phyloP scores from a whole-genome alignment of 2,113 vertebrate genomes.

The Coptodon rendalli region DNA sequence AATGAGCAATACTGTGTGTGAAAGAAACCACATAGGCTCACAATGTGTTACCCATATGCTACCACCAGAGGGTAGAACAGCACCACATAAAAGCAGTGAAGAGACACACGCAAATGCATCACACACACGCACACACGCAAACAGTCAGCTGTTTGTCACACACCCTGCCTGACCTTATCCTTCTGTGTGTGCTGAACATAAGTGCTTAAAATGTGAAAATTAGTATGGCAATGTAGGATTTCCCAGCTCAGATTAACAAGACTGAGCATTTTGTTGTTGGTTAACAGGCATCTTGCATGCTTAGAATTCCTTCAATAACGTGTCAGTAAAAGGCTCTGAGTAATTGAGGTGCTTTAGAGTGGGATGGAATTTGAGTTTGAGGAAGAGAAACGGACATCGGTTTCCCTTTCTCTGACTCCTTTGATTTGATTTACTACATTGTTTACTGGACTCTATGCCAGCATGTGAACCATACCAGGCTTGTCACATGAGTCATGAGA shows the following conservation, averaged over 20 bases:
- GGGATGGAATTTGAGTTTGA: background rate
- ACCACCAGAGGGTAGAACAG: constrained; percentile 42
- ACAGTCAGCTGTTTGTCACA: background rate
- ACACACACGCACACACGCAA: background rate
- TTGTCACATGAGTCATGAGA: background rate
- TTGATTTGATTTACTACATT: background rate
- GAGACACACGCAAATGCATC: background rate
- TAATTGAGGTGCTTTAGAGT: background rate
- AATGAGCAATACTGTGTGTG: too few species aligned
- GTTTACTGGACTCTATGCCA: background rate
- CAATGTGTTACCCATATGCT: background rate
- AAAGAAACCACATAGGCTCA: background rate
- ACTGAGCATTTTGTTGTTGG: background rate
- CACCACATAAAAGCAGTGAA: background rate
- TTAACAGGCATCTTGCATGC: background rate
- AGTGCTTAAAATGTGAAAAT: background rate
- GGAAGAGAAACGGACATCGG: background rate
- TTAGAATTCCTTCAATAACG: background rate
- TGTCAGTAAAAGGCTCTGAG: background rate
- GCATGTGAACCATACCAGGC: background rate
- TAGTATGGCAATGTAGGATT: background rate
- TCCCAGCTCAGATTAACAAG: background rate
- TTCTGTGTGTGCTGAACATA: background rate
- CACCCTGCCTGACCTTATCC: background rate
- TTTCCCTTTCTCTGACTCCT: background rate